Evolutionary conservation across 2,797 vertebrate species (phyloP), one percentile per base, ranked within the genome.

Genomic region (Emydoidea blandingii): DNA sequence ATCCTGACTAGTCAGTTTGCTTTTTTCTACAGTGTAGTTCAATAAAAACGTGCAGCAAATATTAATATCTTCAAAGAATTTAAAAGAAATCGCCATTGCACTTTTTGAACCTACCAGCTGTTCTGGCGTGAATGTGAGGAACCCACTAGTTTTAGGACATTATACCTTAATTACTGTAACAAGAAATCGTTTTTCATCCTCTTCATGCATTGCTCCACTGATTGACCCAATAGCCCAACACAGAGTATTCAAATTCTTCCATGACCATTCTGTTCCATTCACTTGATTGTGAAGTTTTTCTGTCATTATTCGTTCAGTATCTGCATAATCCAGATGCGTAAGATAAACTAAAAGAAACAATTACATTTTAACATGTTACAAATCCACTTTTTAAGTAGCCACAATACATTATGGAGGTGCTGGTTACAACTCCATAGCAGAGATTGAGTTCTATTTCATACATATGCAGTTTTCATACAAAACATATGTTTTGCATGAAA

Each of bases 191-290:
- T 99, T 99, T 91, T 99, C 99, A 62, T 99, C 99, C 96, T 99
- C 99, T 95, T 99, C 99, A 31, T 99, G 99, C 99, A 99, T 99
- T 10, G 99, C 99, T 1, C 99, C 99, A 31, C 99, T 99, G 98
- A 99, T 99, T 89, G 99, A 99, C 34, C 99, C 99, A 57, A 99
- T 99, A 92, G 99, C 99, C 99, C 99, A 99, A 97, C 99, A 99
- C 53, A 99, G 94, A 0, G 99, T 99, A 98, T 99, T 99, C 90
- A 99, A 98, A 97, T 99, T 99, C 97, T 99, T 99, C 99, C 99
- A 99, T 1, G 99, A 99, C 99, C 99, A 99, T 81, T 99, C 99
- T 0, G 99, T 99, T 15, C 99, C 99, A 44, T 99, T 99, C 95
- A 99, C 99, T 98, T 99, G 99, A 98, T 99, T 99, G 95, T 99